Conservation (phyloP, 2,113 vertebrate genomes). For the Indicator maculatus region DNA sequence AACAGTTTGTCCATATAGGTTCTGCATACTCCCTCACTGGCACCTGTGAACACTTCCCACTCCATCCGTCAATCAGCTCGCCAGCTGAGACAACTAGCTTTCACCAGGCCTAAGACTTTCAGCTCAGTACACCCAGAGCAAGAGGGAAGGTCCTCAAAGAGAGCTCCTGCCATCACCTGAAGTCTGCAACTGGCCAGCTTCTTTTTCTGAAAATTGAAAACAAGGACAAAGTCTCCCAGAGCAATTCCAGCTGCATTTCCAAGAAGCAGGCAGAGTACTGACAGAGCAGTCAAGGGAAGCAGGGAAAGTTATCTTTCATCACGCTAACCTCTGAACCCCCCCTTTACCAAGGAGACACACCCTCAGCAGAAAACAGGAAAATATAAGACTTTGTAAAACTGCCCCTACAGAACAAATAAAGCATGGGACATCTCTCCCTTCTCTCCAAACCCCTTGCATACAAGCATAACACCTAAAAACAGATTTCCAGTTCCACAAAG, state of each 20-base stretch:
- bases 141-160: background rate
- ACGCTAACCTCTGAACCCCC: background rate
- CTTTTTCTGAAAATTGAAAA: background rate
- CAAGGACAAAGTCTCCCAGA: background rate
- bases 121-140: background rate
- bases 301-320: background rate
- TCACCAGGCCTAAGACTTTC: background rate
- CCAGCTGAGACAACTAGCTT: background rate
- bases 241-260: background rate
- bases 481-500: background rate
- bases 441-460: background rate
- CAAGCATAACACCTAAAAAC: background rate
- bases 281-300: background rate
- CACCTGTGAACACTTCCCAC: background rate
- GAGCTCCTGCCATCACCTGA: background rate
- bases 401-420: background rate
- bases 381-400: background rate
- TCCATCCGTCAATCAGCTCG: background rate
- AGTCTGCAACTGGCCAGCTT: background rate
- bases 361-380: background rate
- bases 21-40: background rate
- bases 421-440: background rate
- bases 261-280: background rate
- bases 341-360: background rate
- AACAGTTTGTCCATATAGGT: background rate